These are phyloP conservation scores for Apostichopus leukothele DNA, from an alignment of 53 echinoderm and acorn worm species.

Conservation along the genomic window DNA sequence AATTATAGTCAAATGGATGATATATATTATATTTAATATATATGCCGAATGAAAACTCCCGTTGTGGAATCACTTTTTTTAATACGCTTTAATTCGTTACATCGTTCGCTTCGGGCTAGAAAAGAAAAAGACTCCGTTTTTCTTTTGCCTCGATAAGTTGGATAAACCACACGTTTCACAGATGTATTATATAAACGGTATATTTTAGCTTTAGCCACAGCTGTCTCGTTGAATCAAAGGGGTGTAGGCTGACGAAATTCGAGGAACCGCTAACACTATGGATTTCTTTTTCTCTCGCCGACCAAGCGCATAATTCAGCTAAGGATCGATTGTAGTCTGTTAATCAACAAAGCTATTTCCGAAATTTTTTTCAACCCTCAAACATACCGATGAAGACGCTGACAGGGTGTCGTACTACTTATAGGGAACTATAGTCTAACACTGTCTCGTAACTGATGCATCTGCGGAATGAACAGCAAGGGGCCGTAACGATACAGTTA, in stretches of 20 bases:
- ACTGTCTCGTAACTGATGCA: background rate
- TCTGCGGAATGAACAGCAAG: background rate
- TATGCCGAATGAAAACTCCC: too few relatives aligned
- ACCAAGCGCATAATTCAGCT: conserved; percentile 29
- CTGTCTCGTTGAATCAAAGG: conserved; percentile 7
- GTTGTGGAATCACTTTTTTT: too few relatives aligned
- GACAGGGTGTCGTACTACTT: background rate
- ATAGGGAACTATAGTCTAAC: background rate
- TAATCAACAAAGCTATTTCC: conserved; percentile 26
- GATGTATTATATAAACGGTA: too few relatives aligned
- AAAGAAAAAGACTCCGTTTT: too few relatives aligned
- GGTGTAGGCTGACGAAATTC: background rate
- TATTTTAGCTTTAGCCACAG: background rate
- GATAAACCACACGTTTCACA: too few relatives aligned
- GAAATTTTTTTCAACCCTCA: background rate
- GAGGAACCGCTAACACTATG: conserved; percentile 22
- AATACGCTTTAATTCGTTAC: too few relatives aligned
- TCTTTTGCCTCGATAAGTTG: too few relatives aligned
- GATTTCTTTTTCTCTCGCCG: conserved; percentile 14
- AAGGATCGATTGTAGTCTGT: conserved; percentile 3
- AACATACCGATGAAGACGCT: background rate
- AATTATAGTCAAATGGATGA: too few relatives aligned
- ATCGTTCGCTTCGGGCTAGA: too few relatives aligned
- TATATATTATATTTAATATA: too few relatives aligned
- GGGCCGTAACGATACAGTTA: conserved; percentile 29